Evolutionary conservation across 2,797 vertebrate species (phyloP), one percentile per base, ranked within the genome.

Genomic region (Ctenosaura bakeri): DNA sequence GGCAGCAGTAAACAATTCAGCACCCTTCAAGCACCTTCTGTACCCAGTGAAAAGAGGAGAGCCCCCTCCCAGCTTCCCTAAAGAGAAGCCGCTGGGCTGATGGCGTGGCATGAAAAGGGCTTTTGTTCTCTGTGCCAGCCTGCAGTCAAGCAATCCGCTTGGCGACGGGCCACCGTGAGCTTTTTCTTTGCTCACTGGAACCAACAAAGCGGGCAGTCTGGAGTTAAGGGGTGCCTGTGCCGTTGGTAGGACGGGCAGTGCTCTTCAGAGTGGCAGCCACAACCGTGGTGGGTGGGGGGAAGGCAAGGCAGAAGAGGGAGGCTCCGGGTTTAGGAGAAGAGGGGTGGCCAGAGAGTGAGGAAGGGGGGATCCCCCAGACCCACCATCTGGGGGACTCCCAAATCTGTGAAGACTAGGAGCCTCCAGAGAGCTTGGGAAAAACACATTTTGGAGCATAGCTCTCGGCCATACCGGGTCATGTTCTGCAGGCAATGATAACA

Each of bases 21-120:
- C 32, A 3, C 6, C 0, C 62, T 59, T 42, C 22, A 42, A n/a
- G 90, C 79, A 52, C 92, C 79, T 1, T 74, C 91, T 88, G 74
- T 90, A 56, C 93, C 90, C 94, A 38, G 0, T 94, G 93, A 92
- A 95, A 95, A 95, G 89, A 86, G 88, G 83, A 92, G 93, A 94
- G 93, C 80, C 94, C 93, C 94, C 54, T 10, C 38, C 74, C 59
- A 1, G 52, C 52, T 12, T 8, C 7, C 52, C 52, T 12, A 22
- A 95, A 95, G 95, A 90, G 93, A 95, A 96, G 93, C 95, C 91
- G 91, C 95, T 92, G 91, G n/a, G 93, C 95, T 92, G 91, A 95
- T 91, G 91, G n/a, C 1, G 85, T 89, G 86, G 81, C 81, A 95
- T 94, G 66, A 95, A 94, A 95, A 93, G 93, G 94, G 90, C 90